These are phyloP conservation scores for Hydropsyche tenuis DNA, from an alignment of 1,140 invertebrate genomes.

Conservation along the genomic window DNA sequence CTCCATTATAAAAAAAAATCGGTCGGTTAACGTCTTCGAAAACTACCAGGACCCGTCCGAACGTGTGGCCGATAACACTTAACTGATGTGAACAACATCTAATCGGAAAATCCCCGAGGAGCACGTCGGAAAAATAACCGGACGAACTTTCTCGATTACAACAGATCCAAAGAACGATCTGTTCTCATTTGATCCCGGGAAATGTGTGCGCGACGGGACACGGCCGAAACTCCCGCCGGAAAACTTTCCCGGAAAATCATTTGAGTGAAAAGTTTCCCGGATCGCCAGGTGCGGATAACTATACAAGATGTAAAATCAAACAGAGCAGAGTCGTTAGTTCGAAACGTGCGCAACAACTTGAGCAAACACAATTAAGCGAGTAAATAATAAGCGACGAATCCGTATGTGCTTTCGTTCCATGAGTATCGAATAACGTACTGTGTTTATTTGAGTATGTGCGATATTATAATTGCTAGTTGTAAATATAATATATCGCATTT, in stretches of 20 bases:
- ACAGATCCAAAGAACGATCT: conserved; percentile 47
- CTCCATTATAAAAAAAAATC: conserved; percentile 10
- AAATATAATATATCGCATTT: no score
- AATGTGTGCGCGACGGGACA: background rate
- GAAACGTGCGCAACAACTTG: no score
- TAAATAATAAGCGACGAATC: no score
- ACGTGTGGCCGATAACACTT: background rate
- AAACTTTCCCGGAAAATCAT: conserved; percentile 42
- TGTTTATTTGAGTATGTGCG: no score
- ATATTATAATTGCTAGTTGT: no score
- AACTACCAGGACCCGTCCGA: no score
- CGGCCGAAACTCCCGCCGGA: background rate
- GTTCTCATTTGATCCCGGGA: conserved; percentile 38
- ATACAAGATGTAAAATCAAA: conserved; percentile 30
- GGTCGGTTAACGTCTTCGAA: no score
- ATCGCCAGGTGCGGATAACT: conserved; percentile 40
- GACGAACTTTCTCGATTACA: conserved; percentile 48
- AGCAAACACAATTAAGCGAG: no score
- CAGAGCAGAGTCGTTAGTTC: background rate
- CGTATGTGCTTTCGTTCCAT: no score
- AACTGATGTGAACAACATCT: conserved; percentile 35
- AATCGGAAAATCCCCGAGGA: conserved; percentile 39
- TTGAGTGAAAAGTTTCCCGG: conserved; percentile 45
- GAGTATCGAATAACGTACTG: no score
- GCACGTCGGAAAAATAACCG: conserved; percentile 40